phyloP scores from a whole-genome alignment of 2,888 invertebrate species.

The Heliconius ethilla region DNA sequence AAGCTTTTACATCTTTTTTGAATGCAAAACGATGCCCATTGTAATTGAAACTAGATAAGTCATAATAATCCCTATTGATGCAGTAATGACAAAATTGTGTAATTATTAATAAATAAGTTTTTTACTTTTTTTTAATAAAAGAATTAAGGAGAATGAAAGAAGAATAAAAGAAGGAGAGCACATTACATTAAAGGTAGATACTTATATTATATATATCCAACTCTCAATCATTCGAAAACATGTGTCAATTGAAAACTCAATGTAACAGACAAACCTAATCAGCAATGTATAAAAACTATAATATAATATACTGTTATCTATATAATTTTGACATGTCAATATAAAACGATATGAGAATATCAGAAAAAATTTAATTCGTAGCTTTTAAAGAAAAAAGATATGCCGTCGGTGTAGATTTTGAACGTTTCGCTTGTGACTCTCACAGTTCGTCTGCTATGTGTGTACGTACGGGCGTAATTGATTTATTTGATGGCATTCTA shows the following conservation, averaged over 20 bases:
- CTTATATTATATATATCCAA: neutral
- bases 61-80: neutral
- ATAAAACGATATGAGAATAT: conserved; percentile 1
- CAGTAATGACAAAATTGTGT: no score
- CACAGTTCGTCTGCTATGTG: neutral
- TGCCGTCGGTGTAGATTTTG: neutral
- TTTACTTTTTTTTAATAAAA: no score
- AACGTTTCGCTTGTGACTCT: neutral
- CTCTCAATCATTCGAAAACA: conserved; percentile 16
- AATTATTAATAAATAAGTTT: no score
- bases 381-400: neutral
- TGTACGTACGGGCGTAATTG: neutral
- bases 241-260: conserved; percentile 14
- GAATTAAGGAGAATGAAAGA: no score
- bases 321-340: conserved; percentile 10
- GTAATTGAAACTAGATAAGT: neutral
- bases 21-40: conserved; percentile 1
- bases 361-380: neutral
- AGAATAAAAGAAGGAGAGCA: no score
- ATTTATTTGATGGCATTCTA: conserved; percentile 15
- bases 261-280: conserved; percentile 22
- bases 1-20: neutral
- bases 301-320: neutral
- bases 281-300: neutral
- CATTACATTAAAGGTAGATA: no score